Conservation (phyloP, 2,113 vertebrate species). For the Leuciscus idus region DNA sequence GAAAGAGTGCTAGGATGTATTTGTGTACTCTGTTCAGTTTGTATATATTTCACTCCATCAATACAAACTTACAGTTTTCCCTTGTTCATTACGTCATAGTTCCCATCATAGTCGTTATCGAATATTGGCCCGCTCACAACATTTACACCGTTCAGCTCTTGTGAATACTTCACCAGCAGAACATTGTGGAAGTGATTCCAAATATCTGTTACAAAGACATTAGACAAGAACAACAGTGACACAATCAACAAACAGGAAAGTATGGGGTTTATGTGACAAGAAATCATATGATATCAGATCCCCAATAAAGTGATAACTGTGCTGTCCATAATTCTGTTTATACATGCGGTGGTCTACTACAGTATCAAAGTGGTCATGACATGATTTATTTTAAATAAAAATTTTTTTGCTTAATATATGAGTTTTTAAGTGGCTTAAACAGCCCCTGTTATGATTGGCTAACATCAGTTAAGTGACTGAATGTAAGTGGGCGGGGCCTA, state of each 20-base stretch:
- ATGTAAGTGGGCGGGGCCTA: too few species aligned
- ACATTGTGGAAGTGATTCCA: constrained; percentile 86
- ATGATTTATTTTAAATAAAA: too few species aligned
- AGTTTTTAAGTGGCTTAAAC: too few species aligned
- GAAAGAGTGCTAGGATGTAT: background rate
- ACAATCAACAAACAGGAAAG: too few species aligned
- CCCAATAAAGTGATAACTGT: background rate
- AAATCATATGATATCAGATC: background rate
- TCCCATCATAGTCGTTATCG: constrained; percentile 88
- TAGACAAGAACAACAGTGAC: constrained; percentile 15
- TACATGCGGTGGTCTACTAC: too few species aligned
- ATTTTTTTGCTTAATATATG: too few species aligned
- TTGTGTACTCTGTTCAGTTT: background rate
- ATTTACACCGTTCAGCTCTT: constrained; percentile 85
- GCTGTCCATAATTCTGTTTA: background rate
- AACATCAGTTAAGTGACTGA: too few species aligned
- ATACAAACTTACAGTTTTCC: constrained; percentile 74
- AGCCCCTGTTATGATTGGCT: too few species aligned
- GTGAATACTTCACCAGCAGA: constrained; percentile 79
- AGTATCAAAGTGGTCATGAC: too few species aligned
- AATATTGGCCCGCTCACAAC: constrained; percentile 93
- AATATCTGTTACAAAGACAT: constrained; percentile 74
- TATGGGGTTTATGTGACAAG: background rate
- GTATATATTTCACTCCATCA: background rate
- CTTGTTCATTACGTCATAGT: constrained; percentile 75